phyloP scores from a whole-genome alignment of 2,888 invertebrate genomes.

The Melinaea menophilus region DNA sequence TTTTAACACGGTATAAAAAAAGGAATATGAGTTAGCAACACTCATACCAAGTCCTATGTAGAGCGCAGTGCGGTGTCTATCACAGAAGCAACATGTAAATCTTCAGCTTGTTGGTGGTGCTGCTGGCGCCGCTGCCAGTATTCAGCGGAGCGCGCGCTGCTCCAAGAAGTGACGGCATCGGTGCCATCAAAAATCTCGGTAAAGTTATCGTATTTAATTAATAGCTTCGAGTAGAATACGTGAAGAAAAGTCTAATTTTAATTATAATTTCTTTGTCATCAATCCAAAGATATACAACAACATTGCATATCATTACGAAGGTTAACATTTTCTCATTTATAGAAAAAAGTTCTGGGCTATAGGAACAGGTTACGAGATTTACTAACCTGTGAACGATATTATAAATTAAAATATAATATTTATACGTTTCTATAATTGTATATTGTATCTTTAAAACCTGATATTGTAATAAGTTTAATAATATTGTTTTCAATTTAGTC shows the following conservation, averaged over 20 bases:
- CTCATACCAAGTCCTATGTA: background rate
- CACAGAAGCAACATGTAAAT: slow-evolving; percentile 8
- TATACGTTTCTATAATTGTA: too few species aligned
- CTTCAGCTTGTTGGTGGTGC: slow-evolving; percentile 21
- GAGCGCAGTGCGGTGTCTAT: background rate
- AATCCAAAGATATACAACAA: too few species aligned
- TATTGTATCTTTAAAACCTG: too few species aligned
- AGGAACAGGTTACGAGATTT: background rate
- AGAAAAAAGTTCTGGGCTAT: slow-evolving; percentile 1
- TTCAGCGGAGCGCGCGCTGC: slow-evolving; percentile 34
- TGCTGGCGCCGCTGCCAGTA: slow-evolving; percentile 35
- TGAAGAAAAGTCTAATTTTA: too few species aligned
- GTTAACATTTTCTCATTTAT: background rate
- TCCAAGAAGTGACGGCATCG: slow-evolving; percentile 35
- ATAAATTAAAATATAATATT: too few species aligned
- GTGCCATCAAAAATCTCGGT: slow-evolving; percentile 35
- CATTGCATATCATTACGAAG: too few species aligned
- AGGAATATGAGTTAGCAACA: background rate
- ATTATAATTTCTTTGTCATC: too few species aligned
- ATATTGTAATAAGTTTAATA: too few species aligned
- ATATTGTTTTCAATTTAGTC: too few species aligned
- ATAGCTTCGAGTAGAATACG: too few species aligned
- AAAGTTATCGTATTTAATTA: slow-evolving; percentile 37
- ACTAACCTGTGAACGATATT: background rate
- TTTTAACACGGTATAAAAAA: slow-evolving; percentile 2